Percentiles rank a stretch among this genome's conserved stretches.
These are phyloP conservation scores for Chirona hameri DNA, from an alignment of 2,888 invertebrate genomes.

Conservation along the genomic window DNA sequence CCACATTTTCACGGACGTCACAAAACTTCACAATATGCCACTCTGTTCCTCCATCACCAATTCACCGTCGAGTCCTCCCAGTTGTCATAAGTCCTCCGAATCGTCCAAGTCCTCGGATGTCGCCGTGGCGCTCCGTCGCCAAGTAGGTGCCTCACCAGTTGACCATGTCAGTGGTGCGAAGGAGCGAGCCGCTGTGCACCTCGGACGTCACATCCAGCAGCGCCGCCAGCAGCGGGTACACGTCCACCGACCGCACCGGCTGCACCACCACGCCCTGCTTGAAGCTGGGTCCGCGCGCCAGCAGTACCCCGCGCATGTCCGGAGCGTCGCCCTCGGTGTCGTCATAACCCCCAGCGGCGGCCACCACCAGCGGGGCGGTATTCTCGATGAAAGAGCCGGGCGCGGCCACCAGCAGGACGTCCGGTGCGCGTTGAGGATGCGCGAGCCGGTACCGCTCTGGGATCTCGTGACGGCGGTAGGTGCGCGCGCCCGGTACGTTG, in stretches of 20 bases:
- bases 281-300: slow-evolving; percentile 47
- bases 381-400: slow-evolving; percentile 42
- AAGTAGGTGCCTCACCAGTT: background rate
- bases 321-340: slow-evolving; percentile 42
- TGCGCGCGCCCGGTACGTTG: slow-evolving; percentile 42
- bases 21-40: too few relatives aligned
- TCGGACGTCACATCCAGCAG: slow-evolving; percentile 48
- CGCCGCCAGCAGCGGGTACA: slow-evolving; percentile 51
- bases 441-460: slow-evolving; percentile 50
- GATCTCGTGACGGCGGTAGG: slow-evolving; percentile 48
- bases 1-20: too few relatives aligned
- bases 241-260: slow-evolving; percentile 50
- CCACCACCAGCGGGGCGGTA: background rate
- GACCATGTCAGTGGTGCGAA: background rate
- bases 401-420: slow-evolving; percentile 49
- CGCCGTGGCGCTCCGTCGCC: too few relatives aligned
- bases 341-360: slow-evolving; percentile 29
- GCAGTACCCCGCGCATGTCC: slow-evolving; percentile 45
- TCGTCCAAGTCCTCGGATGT: too few relatives aligned
- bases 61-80: too few relatives aligned
- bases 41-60: too few relatives aligned
- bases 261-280: slow-evolving; percentile 44
- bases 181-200: slow-evolving; percentile 45
- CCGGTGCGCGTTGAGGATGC: slow-evolving; percentile 48
- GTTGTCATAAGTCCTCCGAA: too few relatives aligned